These are phyloP conservation scores for Ptyas mucosa DNA, from an alignment of 2,113 vertebrate species.

Conservation along the genomic window DNA sequence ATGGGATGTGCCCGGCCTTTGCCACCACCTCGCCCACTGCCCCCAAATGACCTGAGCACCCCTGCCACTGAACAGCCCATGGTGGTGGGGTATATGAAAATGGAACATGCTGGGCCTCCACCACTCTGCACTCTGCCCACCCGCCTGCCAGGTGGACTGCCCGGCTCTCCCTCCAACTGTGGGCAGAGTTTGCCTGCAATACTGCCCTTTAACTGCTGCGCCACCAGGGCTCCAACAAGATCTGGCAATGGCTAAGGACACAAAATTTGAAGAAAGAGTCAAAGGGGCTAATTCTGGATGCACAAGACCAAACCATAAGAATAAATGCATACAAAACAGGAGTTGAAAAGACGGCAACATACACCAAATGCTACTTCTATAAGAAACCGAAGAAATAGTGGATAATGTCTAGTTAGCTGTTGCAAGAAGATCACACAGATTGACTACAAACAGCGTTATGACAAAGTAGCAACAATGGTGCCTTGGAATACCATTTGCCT, in stretches of 20 bases:
- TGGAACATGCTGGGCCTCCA: fast-evolving
- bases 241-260: background rate
- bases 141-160: background rate
- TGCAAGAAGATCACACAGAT: background rate
- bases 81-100: background rate
- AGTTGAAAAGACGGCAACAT: background rate
- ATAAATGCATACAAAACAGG: background rate
- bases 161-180: background rate
- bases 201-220: background rate
- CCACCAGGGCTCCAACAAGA: background rate
- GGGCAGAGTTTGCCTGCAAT: background rate
- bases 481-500: no score
- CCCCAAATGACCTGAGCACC: no score
- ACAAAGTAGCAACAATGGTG: no score
- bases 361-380: background rate
- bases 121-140: background rate
- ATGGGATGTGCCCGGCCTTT: background rate
- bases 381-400: background rate
- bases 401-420: background rate
- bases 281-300: background rate
- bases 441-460: background rate
- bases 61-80: background rate
- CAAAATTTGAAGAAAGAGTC: background rate
- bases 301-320: background rate
- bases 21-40: background rate